phyloP scores from a whole-genome alignment of 2,113 vertebrate genomes.

The Corythoichthys haematopterus region DNA sequence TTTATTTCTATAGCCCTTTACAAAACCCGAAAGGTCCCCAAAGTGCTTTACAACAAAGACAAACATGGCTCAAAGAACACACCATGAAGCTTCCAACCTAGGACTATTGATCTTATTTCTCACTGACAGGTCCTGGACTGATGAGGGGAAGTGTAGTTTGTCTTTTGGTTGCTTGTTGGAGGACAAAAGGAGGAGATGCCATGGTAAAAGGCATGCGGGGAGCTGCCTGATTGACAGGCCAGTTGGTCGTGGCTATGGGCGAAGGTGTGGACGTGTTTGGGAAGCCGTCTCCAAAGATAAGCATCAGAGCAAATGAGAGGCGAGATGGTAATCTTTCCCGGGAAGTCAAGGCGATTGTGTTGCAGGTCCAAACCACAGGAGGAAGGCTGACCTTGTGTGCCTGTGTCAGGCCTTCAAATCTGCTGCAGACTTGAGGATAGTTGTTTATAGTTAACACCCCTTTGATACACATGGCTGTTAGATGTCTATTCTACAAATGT shows the following conservation, averaged over 20 bases:
- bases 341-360: constrained; percentile 70
- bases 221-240: constrained; percentile 61
- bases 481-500: too few species aligned
- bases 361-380: constrained; percentile 70
- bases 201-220: constrained; percentile 33
- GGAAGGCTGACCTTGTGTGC: constrained; percentile 69
- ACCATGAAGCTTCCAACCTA: constrained; percentile 20
- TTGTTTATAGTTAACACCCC: background rate
- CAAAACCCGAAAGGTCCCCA: too few species aligned
- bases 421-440: constrained; percentile 33
- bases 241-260: constrained; percentile 44
- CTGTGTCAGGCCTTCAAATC: constrained; percentile 21
- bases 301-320: constrained; percentile 69
- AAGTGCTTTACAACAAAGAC: too few species aligned
- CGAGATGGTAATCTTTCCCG: constrained; percentile 70
- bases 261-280: constrained; percentile 55
- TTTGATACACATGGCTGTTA: background rate
- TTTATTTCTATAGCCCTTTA: too few species aligned
- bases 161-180: constrained; percentile 38
- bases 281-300: constrained; percentile 64
- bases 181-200: background rate
- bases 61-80: background rate
- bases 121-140: constrained; percentile 51
- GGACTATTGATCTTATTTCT: constrained; percentile 62
- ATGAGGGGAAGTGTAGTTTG: constrained; percentile 27